Evolutionary conservation across 2,113 vertebrate species (phyloP), one percentile per base, ranked within the genome.

Genomic region (Tricholaema leucomelas): DNA sequence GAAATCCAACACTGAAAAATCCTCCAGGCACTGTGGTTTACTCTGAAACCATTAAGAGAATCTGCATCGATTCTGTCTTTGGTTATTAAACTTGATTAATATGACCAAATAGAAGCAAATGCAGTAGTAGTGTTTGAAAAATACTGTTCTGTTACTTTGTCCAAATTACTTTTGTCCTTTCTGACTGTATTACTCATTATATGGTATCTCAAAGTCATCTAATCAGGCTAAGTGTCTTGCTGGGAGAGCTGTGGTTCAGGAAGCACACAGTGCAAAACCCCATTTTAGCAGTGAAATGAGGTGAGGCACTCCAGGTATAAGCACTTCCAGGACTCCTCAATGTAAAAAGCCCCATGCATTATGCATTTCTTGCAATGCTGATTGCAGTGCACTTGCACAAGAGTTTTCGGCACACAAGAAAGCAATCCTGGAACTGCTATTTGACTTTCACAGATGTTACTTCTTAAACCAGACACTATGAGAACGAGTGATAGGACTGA

Each of bases 111-210:
- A 60, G 28, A 70, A 61, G 31, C 10, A 88, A 88, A 91, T 36
- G 23, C 46, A 79, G 40, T 18, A 84, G 65, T 36, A 85, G 33
- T 31, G 33, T 73, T 90, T 76, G 1, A 80, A 78, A 93, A 88
- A 33, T 46, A 73, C 55, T 35, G 14, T n/a, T 87, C 58, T 86
- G 69, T 61, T 75, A 63, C 91, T 90, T 94, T 50, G 23, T 91
- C 59, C 24, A 90, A 52, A 91, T 85, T 24, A 24, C 38, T 48
- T 87, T 80, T 46, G 77, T 89, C 64, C 52, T 94, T 91, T 89
- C 74, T 63, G 60, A 21, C 35, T 77, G 8, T 50, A 11, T 61
- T 56, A 46, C 46, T 78, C 30, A 6, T 63, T 73, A 67, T 42
- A 69, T 9, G 71, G 65, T 65, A 36, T 89, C 91, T 95, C 74